These are phyloP conservation scores for Astropecten irregularis DNA, from an alignment of 53 echinoderm and acorn worm species.

Conservation along the genomic window DNA sequence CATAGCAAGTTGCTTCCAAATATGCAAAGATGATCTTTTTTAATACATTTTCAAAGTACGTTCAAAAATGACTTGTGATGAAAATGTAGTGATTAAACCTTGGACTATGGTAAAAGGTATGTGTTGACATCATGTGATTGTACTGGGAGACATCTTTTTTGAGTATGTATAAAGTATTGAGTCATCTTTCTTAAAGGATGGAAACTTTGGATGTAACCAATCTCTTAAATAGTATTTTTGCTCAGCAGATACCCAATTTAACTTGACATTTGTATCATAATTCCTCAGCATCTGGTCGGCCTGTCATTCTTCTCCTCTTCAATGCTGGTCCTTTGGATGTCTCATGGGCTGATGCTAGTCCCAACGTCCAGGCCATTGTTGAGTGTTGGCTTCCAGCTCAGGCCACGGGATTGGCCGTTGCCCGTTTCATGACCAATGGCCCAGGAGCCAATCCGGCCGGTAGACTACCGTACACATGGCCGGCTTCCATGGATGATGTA, in stretches of 20 bases:
- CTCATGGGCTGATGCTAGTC: slow-evolving; percentile 43
- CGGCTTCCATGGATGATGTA: slow-evolving; percentile 57
- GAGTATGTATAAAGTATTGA: too few species aligned
- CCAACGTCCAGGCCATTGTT: slow-evolving; percentile 50
- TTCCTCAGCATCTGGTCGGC: slow-evolving; percentile 43
- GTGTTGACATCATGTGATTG: too few species aligned
- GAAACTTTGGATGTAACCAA: too few species aligned
- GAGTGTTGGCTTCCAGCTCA: slow-evolving; percentile 71
- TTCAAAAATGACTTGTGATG: too few species aligned
- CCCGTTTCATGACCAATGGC: slow-evolving; percentile 46
- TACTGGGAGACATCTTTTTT: too few species aligned
- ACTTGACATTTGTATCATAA: not conserved
- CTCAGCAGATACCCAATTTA: not conserved
- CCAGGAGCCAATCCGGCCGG: slow-evolving; percentile 58
- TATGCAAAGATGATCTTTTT: too few species aligned
- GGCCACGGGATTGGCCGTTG: slow-evolving; percentile 60
- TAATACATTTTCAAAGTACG: too few species aligned
- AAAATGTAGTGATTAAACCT: too few species aligned
- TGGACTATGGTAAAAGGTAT: too few species aligned
- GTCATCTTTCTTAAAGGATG: too few species aligned
- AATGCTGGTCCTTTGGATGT: slow-evolving; percentile 69
- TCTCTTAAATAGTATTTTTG: too few species aligned
- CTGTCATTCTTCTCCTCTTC: slow-evolving; percentile 63
- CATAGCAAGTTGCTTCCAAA: too few species aligned
- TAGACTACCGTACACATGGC: slow-evolving; percentile 67